Percentiles rank a stretch among this genome's conserved stretches.
Evolutionary conservation across 2,797 vertebrate genomes (phyloP).

Genomic region (Onychomys arenicola): DNA sequence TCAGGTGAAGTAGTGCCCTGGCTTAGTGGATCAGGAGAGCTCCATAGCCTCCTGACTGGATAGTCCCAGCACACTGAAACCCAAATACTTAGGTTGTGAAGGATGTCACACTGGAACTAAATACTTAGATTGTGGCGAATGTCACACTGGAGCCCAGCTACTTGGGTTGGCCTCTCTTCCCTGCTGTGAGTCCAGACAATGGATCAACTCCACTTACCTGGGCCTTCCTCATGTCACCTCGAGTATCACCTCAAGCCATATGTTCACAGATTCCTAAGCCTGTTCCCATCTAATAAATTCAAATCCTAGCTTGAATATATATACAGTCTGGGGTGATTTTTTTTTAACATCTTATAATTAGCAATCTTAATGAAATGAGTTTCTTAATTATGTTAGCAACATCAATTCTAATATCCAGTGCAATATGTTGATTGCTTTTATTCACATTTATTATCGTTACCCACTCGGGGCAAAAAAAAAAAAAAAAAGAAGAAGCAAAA

Average conservation of each 20-base stretch:
- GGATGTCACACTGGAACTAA: too few relatives aligned
- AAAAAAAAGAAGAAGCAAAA: neutral
- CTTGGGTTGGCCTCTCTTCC: neutral
- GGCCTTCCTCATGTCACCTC: fast-evolving
- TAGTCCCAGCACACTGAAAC: neutral
- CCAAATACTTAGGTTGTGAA: fast-evolving
- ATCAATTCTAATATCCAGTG: neutral
- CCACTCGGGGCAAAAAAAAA: neutral
- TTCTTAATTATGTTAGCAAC: neutral
- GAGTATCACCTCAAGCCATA: neutral
- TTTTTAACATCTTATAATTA: neutral
- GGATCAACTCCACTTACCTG: fast-evolving
- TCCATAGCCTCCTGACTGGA: fast-evolving
- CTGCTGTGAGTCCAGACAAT: fast-evolving
- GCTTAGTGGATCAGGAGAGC: fast-evolving
- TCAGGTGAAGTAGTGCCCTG: fast-evolving
- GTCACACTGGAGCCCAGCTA: neutral
- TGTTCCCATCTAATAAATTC: neutral
- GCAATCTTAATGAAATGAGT: neutral
- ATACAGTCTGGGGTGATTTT: neutral
- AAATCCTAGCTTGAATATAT: neutral
- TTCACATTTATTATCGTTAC: neutral
- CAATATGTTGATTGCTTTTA: constrained; percentile 3
- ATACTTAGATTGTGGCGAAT: too few relatives aligned
- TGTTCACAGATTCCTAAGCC: neutral